A percentile compares a stretch with the other conserved stretches of the same genome.
These are phyloP conservation scores for Oostethus manadensis DNA, from an alignment of 2,113 vertebrate species.

Conservation along the genomic window DNA sequence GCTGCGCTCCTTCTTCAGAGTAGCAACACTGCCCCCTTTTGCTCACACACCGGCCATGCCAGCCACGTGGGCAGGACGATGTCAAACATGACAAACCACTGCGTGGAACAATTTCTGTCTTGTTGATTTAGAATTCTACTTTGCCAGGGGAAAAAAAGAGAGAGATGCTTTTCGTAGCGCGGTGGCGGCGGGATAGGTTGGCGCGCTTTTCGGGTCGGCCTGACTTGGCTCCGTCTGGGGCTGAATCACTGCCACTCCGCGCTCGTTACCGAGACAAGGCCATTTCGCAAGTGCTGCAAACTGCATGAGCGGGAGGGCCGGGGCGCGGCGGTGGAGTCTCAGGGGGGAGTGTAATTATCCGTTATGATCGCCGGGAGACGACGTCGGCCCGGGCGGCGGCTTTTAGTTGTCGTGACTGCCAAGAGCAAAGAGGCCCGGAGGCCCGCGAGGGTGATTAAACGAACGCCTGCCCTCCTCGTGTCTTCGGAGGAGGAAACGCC, in stretches of 20 bases:
- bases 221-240: slow-evolving; percentile 55
- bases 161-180: slow-evolving; percentile 32
- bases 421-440: slow-evolving; percentile 43
- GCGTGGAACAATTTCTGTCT: slow-evolving; percentile 49
- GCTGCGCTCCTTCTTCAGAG: slow-evolving; percentile 43
- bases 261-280: slow-evolving; percentile 67
- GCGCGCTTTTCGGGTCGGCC: slow-evolving; percentile 44
- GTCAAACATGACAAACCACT: slow-evolving; percentile 57
- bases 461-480: slow-evolving; percentile 65
- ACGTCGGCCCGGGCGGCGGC: slow-evolving; percentile 67
- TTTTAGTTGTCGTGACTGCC: slow-evolving; percentile 68
- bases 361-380: slow-evolving; percentile 72
- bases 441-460: slow-evolving; percentile 63
- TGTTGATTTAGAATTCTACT: slow-evolving; percentile 65
- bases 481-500: slow-evolving; percentile 63
- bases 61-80: slow-evolving; percentile 19
- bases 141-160: slow-evolving; percentile 28
- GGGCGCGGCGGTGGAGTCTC: slow-evolving; percentile 47
- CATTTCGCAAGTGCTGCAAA: slow-evolving; percentile 60
- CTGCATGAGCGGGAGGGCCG: slow-evolving; percentile 54
- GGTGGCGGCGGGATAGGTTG: slow-evolving; percentile 28
- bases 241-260: slow-evolving; percentile 64
- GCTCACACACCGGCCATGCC: slow-evolving; percentile 38
- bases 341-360: slow-evolving; percentile 70
- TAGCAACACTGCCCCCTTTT: slow-evolving; percentile 76